A percentile compares a stretch with the other conserved stretches of the same genome.
phyloP scores from a whole-genome alignment of 2,888 invertebrate genomes.

The Synanthedon myopaeformis region DNA sequence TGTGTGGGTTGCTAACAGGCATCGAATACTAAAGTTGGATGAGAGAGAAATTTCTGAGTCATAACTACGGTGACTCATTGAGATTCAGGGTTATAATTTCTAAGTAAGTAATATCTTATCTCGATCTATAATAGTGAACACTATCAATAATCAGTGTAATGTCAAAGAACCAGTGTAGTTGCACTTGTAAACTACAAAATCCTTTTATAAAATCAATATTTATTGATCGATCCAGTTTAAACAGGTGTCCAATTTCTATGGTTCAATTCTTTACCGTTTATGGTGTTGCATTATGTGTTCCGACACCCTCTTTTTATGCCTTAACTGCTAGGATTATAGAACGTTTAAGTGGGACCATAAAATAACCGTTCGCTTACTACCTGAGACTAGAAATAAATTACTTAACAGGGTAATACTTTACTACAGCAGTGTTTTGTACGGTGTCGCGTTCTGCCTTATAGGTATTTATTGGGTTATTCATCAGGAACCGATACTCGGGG shows the following conservation, averaged over 20 bases:
- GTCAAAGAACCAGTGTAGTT: neutral
- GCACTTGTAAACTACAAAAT: conserved; percentile 20
- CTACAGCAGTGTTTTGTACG: conserved; percentile 57
- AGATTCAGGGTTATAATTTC: conserved; percentile 6
- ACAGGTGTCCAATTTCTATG: conserved; percentile 42
- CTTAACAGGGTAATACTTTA: conserved; percentile 67
- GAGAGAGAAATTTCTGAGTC: conserved; percentile 41
- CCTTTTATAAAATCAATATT: conserved; percentile 36
- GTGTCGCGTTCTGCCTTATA: conserved; percentile 62
- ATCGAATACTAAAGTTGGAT: conserved; percentile 15
- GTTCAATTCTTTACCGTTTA: conserved; percentile 49
- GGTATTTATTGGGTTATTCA: conserved; percentile 68
- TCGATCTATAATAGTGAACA: conserved; percentile 8
- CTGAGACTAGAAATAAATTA: conserved; percentile 67
- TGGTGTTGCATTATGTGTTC: conserved; percentile 48
- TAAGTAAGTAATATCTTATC: neutral
- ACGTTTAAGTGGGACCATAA: conserved; percentile 63
- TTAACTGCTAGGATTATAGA: conserved; percentile 60
- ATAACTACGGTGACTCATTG: conserved; percentile 44
- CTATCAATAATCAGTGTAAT: conserved; percentile 31
- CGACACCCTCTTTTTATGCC: conserved; percentile 54
- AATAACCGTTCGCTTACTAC: conserved; percentile 57
- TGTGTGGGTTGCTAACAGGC: conserved; percentile 2
- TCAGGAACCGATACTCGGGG: conserved; percentile 59
- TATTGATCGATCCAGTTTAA: conserved; percentile 37